Percentiles rank a stretch among this genome's conserved stretches.
Conservation (phyloP, 2,888 invertebrate genomes). For the Monoplex corrugatus region DNA sequence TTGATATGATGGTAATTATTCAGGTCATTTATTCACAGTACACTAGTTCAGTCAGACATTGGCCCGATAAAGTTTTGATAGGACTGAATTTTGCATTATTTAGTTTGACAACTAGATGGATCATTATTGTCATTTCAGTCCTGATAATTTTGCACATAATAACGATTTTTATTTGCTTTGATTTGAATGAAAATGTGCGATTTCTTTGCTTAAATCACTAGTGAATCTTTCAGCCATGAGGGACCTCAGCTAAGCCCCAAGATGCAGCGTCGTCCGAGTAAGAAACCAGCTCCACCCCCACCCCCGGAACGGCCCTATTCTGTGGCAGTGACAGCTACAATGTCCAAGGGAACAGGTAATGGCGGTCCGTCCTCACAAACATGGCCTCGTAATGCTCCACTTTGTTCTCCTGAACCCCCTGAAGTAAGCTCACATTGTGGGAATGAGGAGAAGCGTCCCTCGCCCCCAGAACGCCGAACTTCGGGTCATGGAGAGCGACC, state of each 20-base stretch:
- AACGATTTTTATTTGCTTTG: too few relatives aligned
- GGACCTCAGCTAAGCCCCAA: constrained; percentile 58
- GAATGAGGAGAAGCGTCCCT: constrained; percentile 38
- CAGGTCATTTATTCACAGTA: too few relatives aligned
- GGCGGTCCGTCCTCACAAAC: constrained; percentile 47
- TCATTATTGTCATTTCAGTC: too few relatives aligned
- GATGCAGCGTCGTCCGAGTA: constrained; percentile 59
- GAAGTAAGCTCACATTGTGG: constrained; percentile 47
- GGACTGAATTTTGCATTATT: too few relatives aligned
- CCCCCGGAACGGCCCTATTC: constrained; percentile 73
- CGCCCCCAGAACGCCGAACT: constrained; percentile 61
- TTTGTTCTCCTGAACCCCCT: constrained; percentile 58
- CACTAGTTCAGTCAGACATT: too few relatives aligned
- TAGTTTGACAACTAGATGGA: too few relatives aligned
- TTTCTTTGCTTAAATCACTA: too few relatives aligned
- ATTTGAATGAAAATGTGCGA: too few relatives aligned
- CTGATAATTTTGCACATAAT: too few relatives aligned
- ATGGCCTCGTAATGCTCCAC: constrained; percentile 56
- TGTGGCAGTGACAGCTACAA: constrained; percentile 70
- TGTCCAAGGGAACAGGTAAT: constrained; percentile 44
- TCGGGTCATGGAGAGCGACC: constrained; percentile 48
- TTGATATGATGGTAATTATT: too few relatives aligned
- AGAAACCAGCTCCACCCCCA: constrained; percentile 75
- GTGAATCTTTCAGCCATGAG: constrained; percentile 63
- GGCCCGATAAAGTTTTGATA: too few relatives aligned